Percentiles rank a stretch among this genome's conserved stretches.
Evolutionary conservation across 1,140 invertebrate genomes (phyloP).

Genomic region (Holotrichia oblita): DNA sequence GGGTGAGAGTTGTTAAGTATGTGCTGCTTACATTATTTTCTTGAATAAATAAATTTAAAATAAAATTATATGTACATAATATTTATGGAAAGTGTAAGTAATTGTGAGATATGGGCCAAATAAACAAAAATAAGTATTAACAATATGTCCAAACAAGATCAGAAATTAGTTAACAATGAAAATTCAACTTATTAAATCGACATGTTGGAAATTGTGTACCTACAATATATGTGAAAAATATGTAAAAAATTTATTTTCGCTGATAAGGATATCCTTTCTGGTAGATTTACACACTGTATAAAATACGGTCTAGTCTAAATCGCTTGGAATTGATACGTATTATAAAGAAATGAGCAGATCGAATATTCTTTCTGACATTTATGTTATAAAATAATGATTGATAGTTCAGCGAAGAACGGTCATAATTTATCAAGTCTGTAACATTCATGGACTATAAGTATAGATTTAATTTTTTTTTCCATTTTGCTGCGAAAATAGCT

Average conservation of each 20-base stretch:
- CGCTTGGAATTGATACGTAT: not conserved
- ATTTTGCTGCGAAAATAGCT: not conserved
- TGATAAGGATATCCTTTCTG: too few relatives aligned
- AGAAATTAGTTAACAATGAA: too few relatives aligned
- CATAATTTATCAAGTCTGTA: constrained; percentile 1
- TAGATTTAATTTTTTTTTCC: not conserved
- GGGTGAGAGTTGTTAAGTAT: too few relatives aligned
- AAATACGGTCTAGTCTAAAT: not conserved
- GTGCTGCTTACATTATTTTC: too few relatives aligned
- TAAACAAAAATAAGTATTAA: too few relatives aligned
- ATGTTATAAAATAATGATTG: not conserved
- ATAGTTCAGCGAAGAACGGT: not conserved
- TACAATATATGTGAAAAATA: not conserved
- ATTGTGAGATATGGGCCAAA: too few relatives aligned
- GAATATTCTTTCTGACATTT: not conserved
- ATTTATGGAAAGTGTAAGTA: too few relatives aligned
- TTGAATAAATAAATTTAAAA: too few relatives aligned
- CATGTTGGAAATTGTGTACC: too few relatives aligned
- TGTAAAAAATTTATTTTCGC: too few relatives aligned
- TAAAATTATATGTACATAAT: too few relatives aligned
- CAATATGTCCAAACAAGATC: too few relatives aligned
- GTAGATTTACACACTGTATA: not conserved
- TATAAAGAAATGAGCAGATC: not conserved
- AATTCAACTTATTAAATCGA: not conserved
- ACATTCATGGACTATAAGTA: not conserved